Evolutionary conservation across 2,888 invertebrate genomes (phyloP).

Genomic region (Gymnosoma rotundatum): DNA sequence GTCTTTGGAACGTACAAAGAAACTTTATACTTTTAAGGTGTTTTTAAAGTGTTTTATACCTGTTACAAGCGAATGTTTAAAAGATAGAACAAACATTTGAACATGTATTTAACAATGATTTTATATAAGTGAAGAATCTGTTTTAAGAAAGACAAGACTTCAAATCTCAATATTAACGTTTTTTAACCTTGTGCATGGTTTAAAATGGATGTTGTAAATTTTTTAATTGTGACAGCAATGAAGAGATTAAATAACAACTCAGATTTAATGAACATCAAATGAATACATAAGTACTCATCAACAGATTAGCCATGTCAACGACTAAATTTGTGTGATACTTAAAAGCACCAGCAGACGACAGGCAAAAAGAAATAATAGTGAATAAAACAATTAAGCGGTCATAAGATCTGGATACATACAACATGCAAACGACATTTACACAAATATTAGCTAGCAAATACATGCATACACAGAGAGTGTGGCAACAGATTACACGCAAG

Average conservation of each 20-base stretch:
- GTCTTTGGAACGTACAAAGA: background rate
- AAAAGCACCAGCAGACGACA: slow-evolving; percentile 29
- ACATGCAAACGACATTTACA: background rate
- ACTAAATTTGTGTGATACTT: slow-evolving; percentile 50
- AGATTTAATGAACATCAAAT: slow-evolving; percentile 48
- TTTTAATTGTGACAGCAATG: slow-evolving; percentile 31
- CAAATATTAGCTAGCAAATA: background rate
- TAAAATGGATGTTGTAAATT: slow-evolving; percentile 32
- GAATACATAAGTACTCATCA: slow-evolving; percentile 39
- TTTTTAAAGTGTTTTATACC: background rate
- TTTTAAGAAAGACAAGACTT: background rate
- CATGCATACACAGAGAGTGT: background rate
- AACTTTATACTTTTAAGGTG: background rate
- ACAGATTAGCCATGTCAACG: slow-evolving; percentile 63
- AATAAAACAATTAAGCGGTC: slow-evolving; percentile 69
- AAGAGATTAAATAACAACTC: slow-evolving; percentile 30
- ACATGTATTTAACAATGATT: background rate
- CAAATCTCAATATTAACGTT: background rate
- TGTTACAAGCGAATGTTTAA: slow-evolving; percentile 8
- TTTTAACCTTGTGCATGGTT: slow-evolving; percentile 23
- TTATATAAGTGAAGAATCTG: background rate
- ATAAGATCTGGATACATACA: slow-evolving; percentile 10
- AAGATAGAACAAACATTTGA: background rate
- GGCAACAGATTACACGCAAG: slow-evolving; percentile 40
- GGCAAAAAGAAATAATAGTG: slow-evolving; percentile 33